Evolutionary conservation across 2,888 invertebrate genomes (phyloP).

Genomic region (Corbicula japonica): DNA sequence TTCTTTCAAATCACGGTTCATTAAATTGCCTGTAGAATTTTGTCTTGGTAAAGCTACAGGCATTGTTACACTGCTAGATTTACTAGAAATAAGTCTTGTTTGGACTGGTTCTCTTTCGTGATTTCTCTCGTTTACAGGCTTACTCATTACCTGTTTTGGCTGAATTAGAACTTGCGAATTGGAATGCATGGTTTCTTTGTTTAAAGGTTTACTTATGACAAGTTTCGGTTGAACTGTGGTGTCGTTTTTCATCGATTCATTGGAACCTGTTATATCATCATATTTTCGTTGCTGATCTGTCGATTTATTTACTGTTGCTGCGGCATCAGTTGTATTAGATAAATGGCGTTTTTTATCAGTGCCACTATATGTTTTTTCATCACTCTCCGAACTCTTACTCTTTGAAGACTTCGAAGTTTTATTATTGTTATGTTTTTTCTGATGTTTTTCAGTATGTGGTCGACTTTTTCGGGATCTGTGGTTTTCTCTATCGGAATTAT

Average conservation of each 20-base stretch:
- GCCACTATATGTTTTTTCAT: background rate
- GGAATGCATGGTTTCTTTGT: conserved; percentile 2
- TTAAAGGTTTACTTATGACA: conserved; percentile 38
- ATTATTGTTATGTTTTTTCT: conserved; percentile 1
- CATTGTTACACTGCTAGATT: conserved; percentile 8
- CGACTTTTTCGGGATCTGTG: conserved; percentile 6
- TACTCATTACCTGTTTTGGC: conserved; percentile 9
- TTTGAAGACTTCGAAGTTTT: background rate
- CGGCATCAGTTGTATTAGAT: background rate
- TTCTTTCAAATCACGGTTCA: background rate
- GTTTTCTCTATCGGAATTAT: conserved; percentile 2
- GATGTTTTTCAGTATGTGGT: conserved; percentile 17
- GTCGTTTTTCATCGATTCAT: background rate
- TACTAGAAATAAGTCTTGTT: conserved; percentile 6
- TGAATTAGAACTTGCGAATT: background rate
- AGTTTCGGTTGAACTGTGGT: conserved; percentile 29
- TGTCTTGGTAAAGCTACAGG: background rate
- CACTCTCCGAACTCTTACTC: conserved; percentile 14
- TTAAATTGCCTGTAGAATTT: background rate
- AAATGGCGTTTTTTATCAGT: background rate
- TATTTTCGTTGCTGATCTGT: background rate
- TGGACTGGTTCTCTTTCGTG: conserved; percentile 1
- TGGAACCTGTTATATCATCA: background rate
- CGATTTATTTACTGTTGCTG: background rate
- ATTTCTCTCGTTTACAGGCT: conserved; percentile 1